These are phyloP conservation scores for Hymenopus coronatus DNA, from an alignment of 2,888 invertebrate species.

Conservation along the genomic window DNA sequence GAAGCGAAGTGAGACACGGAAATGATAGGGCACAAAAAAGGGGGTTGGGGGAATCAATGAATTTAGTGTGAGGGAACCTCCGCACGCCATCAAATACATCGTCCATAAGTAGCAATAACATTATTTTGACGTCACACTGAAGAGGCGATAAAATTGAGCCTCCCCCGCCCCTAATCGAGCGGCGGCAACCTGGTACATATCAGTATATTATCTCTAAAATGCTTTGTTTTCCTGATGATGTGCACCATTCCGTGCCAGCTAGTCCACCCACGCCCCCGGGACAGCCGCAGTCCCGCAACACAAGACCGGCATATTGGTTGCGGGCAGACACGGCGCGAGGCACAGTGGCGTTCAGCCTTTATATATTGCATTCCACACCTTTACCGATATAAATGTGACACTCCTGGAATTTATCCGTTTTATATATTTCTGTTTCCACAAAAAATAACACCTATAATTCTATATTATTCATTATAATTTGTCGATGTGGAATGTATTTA, in stretches of 20 bases:
- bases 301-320: constrained; percentile 9
- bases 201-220: neutral
- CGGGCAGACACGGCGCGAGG: constrained; percentile 8
- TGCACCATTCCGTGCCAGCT: neutral
- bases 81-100: neutral
- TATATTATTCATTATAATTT: too few relatives aligned
- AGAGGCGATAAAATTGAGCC: constrained; percentile 16
- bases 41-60: neutral
- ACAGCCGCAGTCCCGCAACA: constrained; percentile 7
- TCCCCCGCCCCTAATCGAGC: neutral
- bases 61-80: neutral
- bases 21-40: neutral
- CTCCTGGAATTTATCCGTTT: too few relatives aligned
- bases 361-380: neutral
- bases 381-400: neutral
- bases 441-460: too few relatives aligned
- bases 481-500: too few relatives aligned
- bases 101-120: constrained; percentile 1
- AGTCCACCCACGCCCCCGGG: constrained; percentile 1
- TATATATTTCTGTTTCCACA: too few relatives aligned
- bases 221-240: constrained; percentile 1
- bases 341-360: neutral
- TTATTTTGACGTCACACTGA: constrained; percentile 9
- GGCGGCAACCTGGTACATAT: neutral
- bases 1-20: neutral